phyloP scores from a whole-genome alignment of 2,888 invertebrate species.

The Pocota personata region DNA sequence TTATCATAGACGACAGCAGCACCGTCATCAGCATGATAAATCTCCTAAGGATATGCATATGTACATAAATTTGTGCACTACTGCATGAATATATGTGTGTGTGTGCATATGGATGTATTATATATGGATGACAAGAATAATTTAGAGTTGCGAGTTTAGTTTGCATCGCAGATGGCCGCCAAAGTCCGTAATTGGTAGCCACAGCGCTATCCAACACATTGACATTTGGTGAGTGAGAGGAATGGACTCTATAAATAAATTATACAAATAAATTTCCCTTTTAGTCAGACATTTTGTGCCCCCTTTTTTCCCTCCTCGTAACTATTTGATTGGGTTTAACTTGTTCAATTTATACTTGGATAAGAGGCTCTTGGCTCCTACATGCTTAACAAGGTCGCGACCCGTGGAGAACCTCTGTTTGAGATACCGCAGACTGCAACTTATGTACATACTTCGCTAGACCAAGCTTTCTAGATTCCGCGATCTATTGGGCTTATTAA shows the following conservation, averaged over 20 bases:
- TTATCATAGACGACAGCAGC: conserved; percentile 47
- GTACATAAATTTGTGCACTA: background rate
- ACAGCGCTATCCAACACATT: conserved; percentile 29
- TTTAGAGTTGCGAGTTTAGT: conserved; percentile 54
- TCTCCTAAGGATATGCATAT: conserved; percentile 40
- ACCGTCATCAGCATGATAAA: conserved; percentile 49
- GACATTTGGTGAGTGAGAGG: conserved; percentile 29
- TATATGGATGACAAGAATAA: conserved; percentile 53
- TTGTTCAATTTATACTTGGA: background rate
- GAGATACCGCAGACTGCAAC: too few relatives aligned
- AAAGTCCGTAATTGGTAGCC: conserved; percentile 39
- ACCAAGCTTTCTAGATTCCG: too few relatives aligned
- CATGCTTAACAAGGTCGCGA: too few relatives aligned
- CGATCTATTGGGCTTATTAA: too few relatives aligned
- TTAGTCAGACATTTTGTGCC: background rate
- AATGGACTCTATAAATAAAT: conserved; percentile 48
- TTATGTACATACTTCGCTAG: too few relatives aligned
- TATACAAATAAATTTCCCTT: conserved; percentile 48
- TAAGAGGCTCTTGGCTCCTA: too few relatives aligned
- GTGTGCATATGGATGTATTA: background rate
- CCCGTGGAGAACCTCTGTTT: too few relatives aligned
- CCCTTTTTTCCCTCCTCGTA: background rate
- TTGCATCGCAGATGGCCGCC: conserved; percentile 30
- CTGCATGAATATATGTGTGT: background rate
- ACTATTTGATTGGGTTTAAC: background rate